Conservation (phyloP, 2,797 vertebrate genomes). For the Rhinatrema bivittatum region DNA sequence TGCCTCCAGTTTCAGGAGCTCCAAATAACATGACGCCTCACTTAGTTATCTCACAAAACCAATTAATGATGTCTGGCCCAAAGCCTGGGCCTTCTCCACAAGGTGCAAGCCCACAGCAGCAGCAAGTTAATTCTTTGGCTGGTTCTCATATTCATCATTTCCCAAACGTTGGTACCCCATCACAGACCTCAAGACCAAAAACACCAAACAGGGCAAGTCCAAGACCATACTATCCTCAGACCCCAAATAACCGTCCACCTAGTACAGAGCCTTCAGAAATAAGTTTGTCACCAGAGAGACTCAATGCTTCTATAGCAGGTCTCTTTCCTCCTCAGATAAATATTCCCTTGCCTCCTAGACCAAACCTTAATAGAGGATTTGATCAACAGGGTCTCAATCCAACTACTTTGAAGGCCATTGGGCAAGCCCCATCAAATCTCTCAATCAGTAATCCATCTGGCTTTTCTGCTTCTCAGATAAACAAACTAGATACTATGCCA, state of each 20-base stretch:
- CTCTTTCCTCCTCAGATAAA: slow-evolving; percentile 97
- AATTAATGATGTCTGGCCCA: slow-evolving; percentile 71
- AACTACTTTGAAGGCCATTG: slow-evolving; percentile 96
- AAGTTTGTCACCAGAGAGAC: slow-evolving; percentile 91
- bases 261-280: slow-evolving; percentile 98
- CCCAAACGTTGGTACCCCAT: slow-evolving; percentile 75
- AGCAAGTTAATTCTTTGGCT: slow-evolving; percentile 66
- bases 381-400: slow-evolving; percentile 98
- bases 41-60: slow-evolving; percentile 74
- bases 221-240: slow-evolving; percentile 91
- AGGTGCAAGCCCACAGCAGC: slow-evolving; percentile 83
- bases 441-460: slow-evolving; percentile 66
- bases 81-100: slow-evolving; percentile 79
- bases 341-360: slow-evolving; percentile 92
- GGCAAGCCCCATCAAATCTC: slow-evolving; percentile 86
- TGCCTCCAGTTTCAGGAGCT: slow-evolving; percentile 61
- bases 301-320: slow-evolving; percentile 96
- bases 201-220: slow-evolving; percentile 96
- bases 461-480: slow-evolving; percentile 52
- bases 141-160: slow-evolving; percentile 79
- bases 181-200: slow-evolving; percentile 94
- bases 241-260: slow-evolving; percentile 92
- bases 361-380: slow-evolving; percentile 87
- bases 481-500: slow-evolving; percentile 61
- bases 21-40: slow-evolving; percentile 74